Evolutionary conservation across 2,888 invertebrate species (phyloP), one percentile per base, ranked within the genome.

Genomic region (Crematogaster levior): DNA sequence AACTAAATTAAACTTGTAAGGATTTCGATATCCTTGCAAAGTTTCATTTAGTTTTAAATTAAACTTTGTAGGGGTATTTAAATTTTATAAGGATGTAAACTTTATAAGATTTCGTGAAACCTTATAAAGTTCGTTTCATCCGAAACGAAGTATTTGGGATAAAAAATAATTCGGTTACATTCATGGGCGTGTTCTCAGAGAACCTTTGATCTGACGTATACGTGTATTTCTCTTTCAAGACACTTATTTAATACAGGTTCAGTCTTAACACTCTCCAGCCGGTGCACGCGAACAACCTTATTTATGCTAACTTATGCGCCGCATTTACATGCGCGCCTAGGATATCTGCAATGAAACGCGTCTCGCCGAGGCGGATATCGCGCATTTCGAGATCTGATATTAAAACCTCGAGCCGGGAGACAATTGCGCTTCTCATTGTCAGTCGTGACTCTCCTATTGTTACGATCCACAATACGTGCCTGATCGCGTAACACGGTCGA

Each of bases 291-390:
- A 85, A 72, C 85, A 58, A 15, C 51, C 84, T 86, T 88, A 88
- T 88, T 89, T 88, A 89, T 89, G 89, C 88, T 86, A 89, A 89
- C 85, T 88, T 84, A 89, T 89, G 88, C 89, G 75, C 40, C 46
- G 65, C 40, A 89, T 89, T 89, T 89, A 84, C 89, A 89, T 89
- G 81, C 83, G 61, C 81, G 51, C 51, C 51, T 79, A 40, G 34
- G 73, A 63, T 72, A 77, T 81, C 68, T 68, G 53, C 68, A 34
- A 66, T 43, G 63, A 66, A 84, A 81, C 84, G 63, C 70, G 56
- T 81, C 72, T 24, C 43, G 21, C 46, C 46, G 12, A 53, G 15
- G 30, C 75, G 60, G 37, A 51, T 48, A 34, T 66, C 68, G 43
- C 48, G 51, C n/a, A 53, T 66, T 61, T 51, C 63, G 51, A 70